Percentiles rank a stretch among this genome's conserved stretches.
Conservation (phyloP, 2,113 vertebrate species). For the Odobenus rosmarus region DNA sequence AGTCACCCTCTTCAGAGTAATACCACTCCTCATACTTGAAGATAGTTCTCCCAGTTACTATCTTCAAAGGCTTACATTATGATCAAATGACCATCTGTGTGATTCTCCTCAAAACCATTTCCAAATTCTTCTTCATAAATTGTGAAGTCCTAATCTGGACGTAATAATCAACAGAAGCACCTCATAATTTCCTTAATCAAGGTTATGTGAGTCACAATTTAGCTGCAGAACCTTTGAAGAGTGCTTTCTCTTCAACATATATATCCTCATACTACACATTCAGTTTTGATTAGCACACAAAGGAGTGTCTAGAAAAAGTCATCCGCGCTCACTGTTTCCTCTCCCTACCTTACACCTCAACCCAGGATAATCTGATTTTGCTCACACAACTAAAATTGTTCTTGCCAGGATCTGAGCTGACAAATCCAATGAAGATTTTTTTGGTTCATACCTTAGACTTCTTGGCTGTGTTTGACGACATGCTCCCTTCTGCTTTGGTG, state of each 20-base stretch:
- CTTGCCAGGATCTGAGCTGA: not conserved
- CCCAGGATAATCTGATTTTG: not conserved
- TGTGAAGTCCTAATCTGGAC: not conserved
- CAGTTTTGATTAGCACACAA: not conserved
- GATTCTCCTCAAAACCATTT: not conserved
- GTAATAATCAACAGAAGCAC: not conserved
- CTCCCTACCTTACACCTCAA: not conserved
- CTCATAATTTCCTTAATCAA: too few relatives aligned
- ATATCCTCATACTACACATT: not conserved
- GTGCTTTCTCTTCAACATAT: not conserved
- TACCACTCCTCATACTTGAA: not conserved
- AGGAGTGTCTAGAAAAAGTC: not conserved
- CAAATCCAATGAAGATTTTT: not conserved
- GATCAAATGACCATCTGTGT: not conserved
- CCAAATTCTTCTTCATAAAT: not conserved
- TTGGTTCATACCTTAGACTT: not conserved
- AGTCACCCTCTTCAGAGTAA: not conserved
- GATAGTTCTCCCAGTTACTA: not conserved
- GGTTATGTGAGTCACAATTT: not conserved
- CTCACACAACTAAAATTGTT: not conserved
- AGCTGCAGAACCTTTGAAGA: not conserved
- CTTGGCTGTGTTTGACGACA: not conserved
- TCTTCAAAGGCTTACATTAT: not conserved
- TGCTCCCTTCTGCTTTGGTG: not conserved
- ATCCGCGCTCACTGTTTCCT: too few relatives aligned